Percentiles rank a stretch among this genome's conserved stretches.
Evolutionary conservation across 30 jellyfish, hydroid and myxozoan species (phyloP).

Genomic region (Turritopsis dohrnii): DNA sequence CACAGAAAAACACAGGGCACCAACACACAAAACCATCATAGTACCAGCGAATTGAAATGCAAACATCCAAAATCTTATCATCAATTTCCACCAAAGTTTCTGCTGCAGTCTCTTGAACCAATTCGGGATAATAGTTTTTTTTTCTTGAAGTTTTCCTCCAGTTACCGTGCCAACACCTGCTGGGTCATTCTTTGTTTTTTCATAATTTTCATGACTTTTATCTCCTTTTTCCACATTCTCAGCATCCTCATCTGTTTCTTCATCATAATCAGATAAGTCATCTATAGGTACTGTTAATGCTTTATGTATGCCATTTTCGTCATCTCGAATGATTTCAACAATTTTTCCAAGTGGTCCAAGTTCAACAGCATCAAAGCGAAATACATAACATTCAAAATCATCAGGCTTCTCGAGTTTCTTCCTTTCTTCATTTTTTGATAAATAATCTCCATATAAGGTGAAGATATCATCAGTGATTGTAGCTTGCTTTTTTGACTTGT

Average conservation of each 20-base stretch:
- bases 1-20: not conserved
- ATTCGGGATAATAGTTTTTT: not conserved
- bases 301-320: not conserved
- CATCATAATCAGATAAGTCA: not conserved
- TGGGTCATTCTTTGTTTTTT: not conserved
- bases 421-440: not conserved
- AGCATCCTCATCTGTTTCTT: not conserved
- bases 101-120: not conserved
- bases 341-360: not conserved
- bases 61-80: not conserved
- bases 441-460: not conserved
- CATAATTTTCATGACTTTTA: not conserved
- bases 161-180: not conserved
- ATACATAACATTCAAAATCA: not conserved
- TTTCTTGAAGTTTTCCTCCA: not conserved
- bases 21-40: constrained; percentile 12
- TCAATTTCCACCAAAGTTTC: constrained; percentile 18
- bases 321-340: not conserved
- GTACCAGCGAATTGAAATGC: constrained; percentile 1
- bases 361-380: not conserved
- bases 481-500: not conserved
- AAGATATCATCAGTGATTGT: not conserved
- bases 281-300: not conserved
- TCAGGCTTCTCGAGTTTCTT: not conserved
- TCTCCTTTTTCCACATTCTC: not conserved